Base-by-base conservation (phyloP, 2,113 vertebrate genomes). In the Pseudopodoces humilis region DNA sequence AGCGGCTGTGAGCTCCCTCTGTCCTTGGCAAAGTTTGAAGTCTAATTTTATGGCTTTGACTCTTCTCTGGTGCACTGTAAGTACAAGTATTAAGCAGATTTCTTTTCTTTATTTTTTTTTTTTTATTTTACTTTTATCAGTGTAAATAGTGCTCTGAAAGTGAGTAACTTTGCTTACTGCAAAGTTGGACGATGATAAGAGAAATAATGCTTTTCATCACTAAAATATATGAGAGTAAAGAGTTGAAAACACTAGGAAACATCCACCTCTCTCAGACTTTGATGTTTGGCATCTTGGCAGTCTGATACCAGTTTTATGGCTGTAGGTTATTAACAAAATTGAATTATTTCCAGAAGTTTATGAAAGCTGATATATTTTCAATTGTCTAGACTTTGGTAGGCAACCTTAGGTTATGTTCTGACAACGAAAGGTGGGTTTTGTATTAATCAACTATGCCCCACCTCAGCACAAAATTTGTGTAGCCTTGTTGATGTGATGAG, bases 21-120 rank as follows among this genome's bases (percentile, higher is more conserved):
- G 90, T 94, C 90, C 90, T 94, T 95, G 93, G 88, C 69, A 69
- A 93, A 88, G 58, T 93, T 35, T 79, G 65, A 86, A 95, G 59
- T 60, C 65, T 90, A 21, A 82, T 94, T 84, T 94, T 86, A 86
- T 79, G 68, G 77, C 83, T 96, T 94, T 90, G 86, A 86, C 86
- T 95, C 71, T 86, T 90, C 56, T 64, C 50, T 71, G 25, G 63
- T 86, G 33, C 35, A 41, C 64, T 94, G 47, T n/a, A 70, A 80
- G 46, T 67, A 35, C 50, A 63, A 74, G 15, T 43, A 72, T 80
- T 53, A 91, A 63, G 22, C 6, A 50, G 33, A 16, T 52, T 47
- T 55, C 2, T 3, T 39, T 53, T 59, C n/a, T 47, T 22, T 15
- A 43, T 39, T 46, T n/a, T n/a, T 27, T 22, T 12, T 63, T 37